Base-by-base conservation (phyloP, 1,140 invertebrate species). In the Phocides pigmalion region DNA sequence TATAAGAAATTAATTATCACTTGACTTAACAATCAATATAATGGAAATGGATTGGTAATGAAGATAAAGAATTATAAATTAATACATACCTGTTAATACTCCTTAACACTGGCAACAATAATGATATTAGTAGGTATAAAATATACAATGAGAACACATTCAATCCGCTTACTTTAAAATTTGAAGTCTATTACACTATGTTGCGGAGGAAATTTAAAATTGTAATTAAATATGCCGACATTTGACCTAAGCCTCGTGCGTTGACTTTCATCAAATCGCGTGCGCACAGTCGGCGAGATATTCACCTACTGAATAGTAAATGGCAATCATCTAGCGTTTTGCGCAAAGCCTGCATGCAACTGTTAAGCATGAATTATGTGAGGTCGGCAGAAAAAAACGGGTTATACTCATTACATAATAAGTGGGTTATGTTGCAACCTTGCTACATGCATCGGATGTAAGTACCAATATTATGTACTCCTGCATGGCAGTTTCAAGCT, bases 261-360 rank as follows among this genome's bases (percentile, higher is more conserved):
- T 44, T 58, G 39, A 58, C 39, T 44, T 44, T 58, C 20, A 41
- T 15, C 15, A 1, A 15, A 44, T 58, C 53, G 53, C 53, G 53
- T 58, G 53, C 22, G 22, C 53, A 58, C 53, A 4, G 14, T 32
- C 20, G 14, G 39, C 14, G 28, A 39, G 53, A 44, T 44, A 44
- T 44, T 44, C 41, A 44, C 9, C 39, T 32, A 39, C 35, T 39
- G 53, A 47, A 47, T 25, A 15, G 35, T 14, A 39, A 58, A 20
- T 58, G 39, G 53, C 20, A 58, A 58, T 58, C 51, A 42, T 56
- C 20, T 56, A 44, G 35, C 50, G 9, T 42, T 28, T 54, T 17
- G 20, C 37, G 1, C 37, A 15, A 14, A 35, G 53, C 15, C 37
- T 56, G 32, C 39, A 44, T 56, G 53, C 53, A 56, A 56, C 39